phyloP scores from a whole-genome alignment of 2,888 invertebrate genomes.

The Colostygia pectinataria region DNA sequence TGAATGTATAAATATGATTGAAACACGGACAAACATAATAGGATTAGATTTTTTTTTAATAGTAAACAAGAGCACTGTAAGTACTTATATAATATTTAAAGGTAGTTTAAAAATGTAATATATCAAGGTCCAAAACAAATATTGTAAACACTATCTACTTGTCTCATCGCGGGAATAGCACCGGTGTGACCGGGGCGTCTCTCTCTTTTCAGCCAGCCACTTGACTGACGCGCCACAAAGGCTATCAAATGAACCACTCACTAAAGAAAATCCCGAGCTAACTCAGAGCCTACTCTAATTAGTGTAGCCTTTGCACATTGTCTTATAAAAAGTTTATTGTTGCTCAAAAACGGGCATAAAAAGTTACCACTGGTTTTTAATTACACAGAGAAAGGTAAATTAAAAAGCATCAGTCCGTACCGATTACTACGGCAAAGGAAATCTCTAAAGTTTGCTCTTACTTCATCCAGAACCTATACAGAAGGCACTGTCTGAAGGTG shows the following conservation, averaged over 20 bases:
- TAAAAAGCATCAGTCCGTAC: conserved; percentile 72
- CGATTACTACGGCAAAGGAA: conserved; percentile 58
- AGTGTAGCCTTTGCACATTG: conserved; percentile 31
- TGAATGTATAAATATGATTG: too few relatives aligned
- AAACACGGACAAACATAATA: too few relatives aligned
- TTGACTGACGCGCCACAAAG: too few relatives aligned
- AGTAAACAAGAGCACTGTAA: too few relatives aligned
- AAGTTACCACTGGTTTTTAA: conserved; percentile 69
- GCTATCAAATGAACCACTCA: background rate
- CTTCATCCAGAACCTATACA: conserved; percentile 40
- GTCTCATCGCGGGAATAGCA: too few relatives aligned
- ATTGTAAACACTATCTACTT: too few relatives aligned
- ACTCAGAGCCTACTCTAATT: conserved; percentile 26
- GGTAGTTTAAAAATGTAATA: too few relatives aligned
- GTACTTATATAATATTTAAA: too few relatives aligned
- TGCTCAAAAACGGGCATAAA: conserved; percentile 51
- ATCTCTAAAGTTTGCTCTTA: conserved; percentile 50
- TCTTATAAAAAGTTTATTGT: conserved; percentile 56
- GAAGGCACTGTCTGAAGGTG: conserved; percentile 2
- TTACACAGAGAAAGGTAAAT: conserved; percentile 76
- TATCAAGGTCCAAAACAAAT: too few relatives aligned
- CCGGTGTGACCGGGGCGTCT: too few relatives aligned
- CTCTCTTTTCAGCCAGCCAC: too few relatives aligned
- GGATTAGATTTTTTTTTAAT: too few relatives aligned
- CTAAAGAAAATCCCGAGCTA: conserved; percentile 16